Evolutionary conservation across 2,888 invertebrate genomes (phyloP).

Genomic region (Dysmachus trigonus): DNA sequence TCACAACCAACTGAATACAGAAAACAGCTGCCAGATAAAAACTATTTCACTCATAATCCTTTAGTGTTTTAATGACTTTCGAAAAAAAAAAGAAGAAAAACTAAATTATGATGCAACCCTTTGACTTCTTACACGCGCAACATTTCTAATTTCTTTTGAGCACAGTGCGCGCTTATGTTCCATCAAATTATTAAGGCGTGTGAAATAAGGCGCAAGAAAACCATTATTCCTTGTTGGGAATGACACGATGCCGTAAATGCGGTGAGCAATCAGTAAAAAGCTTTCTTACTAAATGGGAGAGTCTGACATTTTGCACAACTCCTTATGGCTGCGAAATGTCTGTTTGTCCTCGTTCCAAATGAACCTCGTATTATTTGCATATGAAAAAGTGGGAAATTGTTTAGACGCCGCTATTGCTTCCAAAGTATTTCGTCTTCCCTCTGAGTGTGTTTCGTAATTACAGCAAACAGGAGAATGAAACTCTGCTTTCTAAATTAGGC

Average conservation of each 20-base stretch:
- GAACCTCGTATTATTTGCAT: not conserved
- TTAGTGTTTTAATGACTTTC: not conserved
- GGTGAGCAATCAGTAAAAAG: constrained; percentile 24
- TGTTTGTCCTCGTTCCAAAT: not conserved
- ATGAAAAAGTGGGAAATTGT: not conserved
- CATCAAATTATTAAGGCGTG: not conserved
- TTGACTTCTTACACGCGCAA: not conserved
- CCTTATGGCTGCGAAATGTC: not conserved
- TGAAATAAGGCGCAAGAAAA: not conserved
- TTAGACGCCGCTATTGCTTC: not conserved
- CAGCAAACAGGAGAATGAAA: not conserved
- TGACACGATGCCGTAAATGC: constrained; percentile 3
- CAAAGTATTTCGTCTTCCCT: not conserved
- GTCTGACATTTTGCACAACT: constrained; percentile 17
- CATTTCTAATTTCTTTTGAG: not conserved
- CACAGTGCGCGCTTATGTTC: not conserved
- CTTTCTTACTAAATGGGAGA: constrained; percentile 12
- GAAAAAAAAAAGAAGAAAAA: too few species aligned
- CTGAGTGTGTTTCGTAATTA: not conserved
- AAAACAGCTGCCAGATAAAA: not conserved
- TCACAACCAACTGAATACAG: not conserved
- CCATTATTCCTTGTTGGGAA: constrained; percentile 16
- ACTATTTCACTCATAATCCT: not conserved
- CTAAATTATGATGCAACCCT: not conserved
- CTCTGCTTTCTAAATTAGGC: not conserved